Percentiles rank a stretch among this genome's conserved stretches.
Conservation (phyloP, 1,140 invertebrate genomes). For the Drosophila guanche region DNA sequence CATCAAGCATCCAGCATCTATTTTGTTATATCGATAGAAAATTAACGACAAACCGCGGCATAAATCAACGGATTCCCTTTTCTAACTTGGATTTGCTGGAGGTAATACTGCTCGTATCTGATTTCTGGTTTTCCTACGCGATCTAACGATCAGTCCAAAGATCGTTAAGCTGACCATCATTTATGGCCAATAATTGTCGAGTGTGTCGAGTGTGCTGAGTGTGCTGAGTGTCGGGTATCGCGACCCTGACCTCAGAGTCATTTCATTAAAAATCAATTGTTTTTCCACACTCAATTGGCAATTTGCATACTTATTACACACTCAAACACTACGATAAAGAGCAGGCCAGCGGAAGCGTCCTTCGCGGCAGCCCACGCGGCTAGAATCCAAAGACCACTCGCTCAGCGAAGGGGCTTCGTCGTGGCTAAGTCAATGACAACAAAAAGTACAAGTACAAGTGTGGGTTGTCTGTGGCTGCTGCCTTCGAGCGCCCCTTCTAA, state of each 20-base stretch:
- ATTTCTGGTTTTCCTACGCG: slow-evolving; percentile 29
- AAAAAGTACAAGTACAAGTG: too few species aligned
- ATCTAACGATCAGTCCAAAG: slow-evolving; percentile 12
- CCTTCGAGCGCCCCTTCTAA: too few species aligned
- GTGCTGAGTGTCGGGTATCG: too few species aligned
- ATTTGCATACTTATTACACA: slow-evolving; percentile 57
- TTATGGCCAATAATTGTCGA: slow-evolving; percentile 49
- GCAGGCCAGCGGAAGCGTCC: slow-evolving; percentile 42
- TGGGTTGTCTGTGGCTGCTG: too few species aligned
- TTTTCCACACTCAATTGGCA: slow-evolving; percentile 38
- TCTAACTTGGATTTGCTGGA: slow-evolving; percentile 28
- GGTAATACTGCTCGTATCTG: slow-evolving; percentile 35
- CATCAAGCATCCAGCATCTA: too few species aligned
- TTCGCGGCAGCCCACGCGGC: slow-evolving; percentile 33
- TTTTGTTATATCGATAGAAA: slow-evolving; percentile 23
- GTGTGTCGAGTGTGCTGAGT: slow-evolving; percentile 14
- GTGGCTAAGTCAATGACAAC: too few species aligned
- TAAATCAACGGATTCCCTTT: slow-evolving; percentile 37
- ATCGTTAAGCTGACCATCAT: slow-evolving; percentile 26
- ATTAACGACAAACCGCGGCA: slow-evolving; percentile 30
- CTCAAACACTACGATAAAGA: slow-evolving; percentile 10
- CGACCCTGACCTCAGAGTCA: slow-evolving; percentile 45
- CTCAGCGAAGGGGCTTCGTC: too few species aligned
- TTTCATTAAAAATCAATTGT: slow-evolving; percentile 63
- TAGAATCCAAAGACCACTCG: slow-evolving; percentile 20